phyloP scores from a whole-genome alignment of 2,113 vertebrate species.

The Toxotes jaculatrix region DNA sequence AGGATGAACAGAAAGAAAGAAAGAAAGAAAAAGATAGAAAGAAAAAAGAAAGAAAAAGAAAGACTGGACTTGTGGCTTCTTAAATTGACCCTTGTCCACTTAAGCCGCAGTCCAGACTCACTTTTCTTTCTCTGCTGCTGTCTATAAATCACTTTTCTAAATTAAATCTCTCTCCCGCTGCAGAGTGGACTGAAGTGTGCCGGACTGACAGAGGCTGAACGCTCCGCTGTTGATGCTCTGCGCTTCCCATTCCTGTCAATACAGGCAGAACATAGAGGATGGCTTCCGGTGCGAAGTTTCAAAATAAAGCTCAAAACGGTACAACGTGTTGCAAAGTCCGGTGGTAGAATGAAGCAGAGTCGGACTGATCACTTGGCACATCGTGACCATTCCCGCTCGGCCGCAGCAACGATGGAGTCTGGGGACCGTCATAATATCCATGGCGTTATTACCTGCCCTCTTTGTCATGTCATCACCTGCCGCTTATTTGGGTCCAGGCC shows the following conservation, averaged over 20 bases:
- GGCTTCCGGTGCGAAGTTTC: conserved; percentile 40
- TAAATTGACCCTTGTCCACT: not conserved
- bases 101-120: not conserved
- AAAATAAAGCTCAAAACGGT: conserved; percentile 35
- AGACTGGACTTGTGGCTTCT: not conserved
- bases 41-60: not conserved
- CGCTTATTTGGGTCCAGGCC: too few species aligned
- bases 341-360: not conserved
- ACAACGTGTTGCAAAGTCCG: not conserved
- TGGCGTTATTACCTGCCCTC: too few species aligned
- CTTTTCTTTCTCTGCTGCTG: not conserved
- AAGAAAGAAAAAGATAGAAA: too few species aligned
- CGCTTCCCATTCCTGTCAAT: not conserved
- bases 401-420: too few species aligned
- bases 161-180: not conserved
- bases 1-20: too few species aligned
- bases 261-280: fast-evolving
- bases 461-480: too few species aligned
- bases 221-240: not conserved
- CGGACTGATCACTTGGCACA: too few species aligned
- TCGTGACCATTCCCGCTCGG: too few species aligned
- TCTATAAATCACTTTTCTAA: conserved; percentile 4
- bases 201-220: not conserved
- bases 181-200: not conserved
- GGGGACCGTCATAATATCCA: too few species aligned